phyloP scores from a whole-genome alignment of 1,140 invertebrate species.

The Leptinotarsa undecemlineata region DNA sequence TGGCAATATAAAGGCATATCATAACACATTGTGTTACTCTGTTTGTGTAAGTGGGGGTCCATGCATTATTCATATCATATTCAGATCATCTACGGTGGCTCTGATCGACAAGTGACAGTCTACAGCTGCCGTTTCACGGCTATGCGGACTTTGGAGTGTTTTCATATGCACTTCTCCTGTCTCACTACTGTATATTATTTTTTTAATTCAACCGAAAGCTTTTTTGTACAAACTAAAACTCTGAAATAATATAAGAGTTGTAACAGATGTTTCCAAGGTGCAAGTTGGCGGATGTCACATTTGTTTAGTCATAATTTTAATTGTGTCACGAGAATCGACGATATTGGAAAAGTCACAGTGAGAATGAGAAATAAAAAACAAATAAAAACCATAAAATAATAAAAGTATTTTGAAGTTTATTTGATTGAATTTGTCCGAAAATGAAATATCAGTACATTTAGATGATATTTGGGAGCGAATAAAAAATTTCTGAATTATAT shows the following conservation, averaged over 20 bases:
- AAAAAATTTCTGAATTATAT: too few relatives aligned
- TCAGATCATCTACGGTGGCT: constrained; percentile 48
- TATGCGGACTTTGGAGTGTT: constrained; percentile 41
- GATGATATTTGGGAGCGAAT: too few relatives aligned
- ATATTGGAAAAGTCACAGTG: too few relatives aligned
- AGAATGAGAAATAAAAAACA: too few relatives aligned
- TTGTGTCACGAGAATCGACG: too few relatives aligned
- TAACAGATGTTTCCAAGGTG: constrained; percentile 17
- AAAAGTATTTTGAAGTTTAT: too few relatives aligned
- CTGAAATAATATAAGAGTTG: constrained; percentile 11
- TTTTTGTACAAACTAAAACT: background rate
- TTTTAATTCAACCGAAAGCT: constrained; percentile 5
- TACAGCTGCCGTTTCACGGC: constrained; percentile 52
- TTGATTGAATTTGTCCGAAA: too few relatives aligned
- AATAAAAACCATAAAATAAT: too few relatives aligned
- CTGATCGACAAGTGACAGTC: constrained; percentile 54
- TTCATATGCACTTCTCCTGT: constrained; percentile 30
- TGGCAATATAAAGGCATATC: constrained; percentile 50
- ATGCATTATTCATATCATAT: constrained; percentile 53
- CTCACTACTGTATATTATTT: constrained; percentile 10
- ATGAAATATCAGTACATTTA: too few relatives aligned
- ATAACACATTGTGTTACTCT: constrained; percentile 49
- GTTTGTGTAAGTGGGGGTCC: constrained; percentile 50
- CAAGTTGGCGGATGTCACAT: background rate
- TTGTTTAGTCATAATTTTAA: too few relatives aligned